These are phyloP conservation scores for Clostera curtula DNA, from an alignment of 2,888 invertebrate genomes.

Conservation along the genomic window DNA sequence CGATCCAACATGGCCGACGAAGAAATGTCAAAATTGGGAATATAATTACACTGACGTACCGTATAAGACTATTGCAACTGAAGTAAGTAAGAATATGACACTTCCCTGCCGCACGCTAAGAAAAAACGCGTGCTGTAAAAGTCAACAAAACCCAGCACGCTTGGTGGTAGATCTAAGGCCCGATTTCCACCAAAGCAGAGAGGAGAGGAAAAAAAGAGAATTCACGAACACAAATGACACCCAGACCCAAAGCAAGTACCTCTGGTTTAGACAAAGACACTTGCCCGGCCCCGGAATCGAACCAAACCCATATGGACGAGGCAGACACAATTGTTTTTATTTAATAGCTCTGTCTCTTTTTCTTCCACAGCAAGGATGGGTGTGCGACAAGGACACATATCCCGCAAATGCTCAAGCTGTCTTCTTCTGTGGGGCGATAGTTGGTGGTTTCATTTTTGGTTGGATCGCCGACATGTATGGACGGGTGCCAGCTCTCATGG, in stretches of 20 bases:
- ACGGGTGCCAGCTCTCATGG: conserved; percentile 85
- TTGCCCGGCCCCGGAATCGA: too few relatives aligned
- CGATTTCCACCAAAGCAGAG: too few relatives aligned
- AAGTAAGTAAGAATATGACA: conserved; percentile 40
- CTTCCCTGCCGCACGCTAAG: too few relatives aligned
- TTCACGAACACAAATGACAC: too few relatives aligned
- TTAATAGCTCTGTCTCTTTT: conserved; percentile 6
- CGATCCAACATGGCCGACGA: conserved; percentile 43
- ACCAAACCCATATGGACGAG: too few relatives aligned
- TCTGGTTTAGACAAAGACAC: too few relatives aligned
- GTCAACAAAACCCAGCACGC: too few relatives aligned
- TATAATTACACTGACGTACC: conserved; percentile 60
- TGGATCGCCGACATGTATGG: conserved; percentile 91
- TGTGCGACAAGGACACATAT: conserved; percentile 85
- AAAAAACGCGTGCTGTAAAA: too few relatives aligned
- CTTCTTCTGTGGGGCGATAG: conserved; percentile 90
- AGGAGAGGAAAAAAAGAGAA: too few relatives aligned
- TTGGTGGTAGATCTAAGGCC: too few relatives aligned
- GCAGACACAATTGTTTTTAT: background rate
- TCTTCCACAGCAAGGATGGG: conserved; percentile 82
- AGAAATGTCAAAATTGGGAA: conserved; percentile 53
- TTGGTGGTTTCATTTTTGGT: conserved; percentile 89
- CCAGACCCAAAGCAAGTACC: too few relatives aligned
- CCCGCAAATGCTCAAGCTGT: conserved; percentile 86
- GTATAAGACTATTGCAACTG: conserved; percentile 56